A percentile compares a stretch with the other conserved stretches of the same genome.
Conservation (phyloP, 2,888 invertebrate species). For the Pinctada fucata region DNA sequence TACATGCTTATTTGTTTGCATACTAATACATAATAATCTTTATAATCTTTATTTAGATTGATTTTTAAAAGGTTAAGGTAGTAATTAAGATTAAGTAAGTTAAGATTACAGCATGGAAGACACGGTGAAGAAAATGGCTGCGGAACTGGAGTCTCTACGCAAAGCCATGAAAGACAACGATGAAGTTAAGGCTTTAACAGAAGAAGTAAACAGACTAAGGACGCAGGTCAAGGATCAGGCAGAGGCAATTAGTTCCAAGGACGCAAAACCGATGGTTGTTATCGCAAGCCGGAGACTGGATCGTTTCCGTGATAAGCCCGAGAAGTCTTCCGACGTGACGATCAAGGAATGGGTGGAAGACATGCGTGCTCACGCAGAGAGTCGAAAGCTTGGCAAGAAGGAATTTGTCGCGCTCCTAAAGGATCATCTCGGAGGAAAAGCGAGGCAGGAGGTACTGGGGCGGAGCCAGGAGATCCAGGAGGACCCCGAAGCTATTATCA, state of each 20-base stretch:
- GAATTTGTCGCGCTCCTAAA: conserved; percentile 18
- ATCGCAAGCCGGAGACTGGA: conserved; percentile 1
- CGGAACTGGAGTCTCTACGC: not conserved
- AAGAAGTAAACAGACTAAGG: not conserved
- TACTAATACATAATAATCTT: no score
- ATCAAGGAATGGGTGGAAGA: conserved; percentile 27
- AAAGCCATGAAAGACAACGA: conserved; percentile 5
- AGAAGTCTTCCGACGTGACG: conserved; percentile 1
- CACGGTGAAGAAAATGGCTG: not conserved
- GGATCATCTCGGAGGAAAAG: conserved; percentile 25
- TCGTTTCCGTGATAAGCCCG: conserved; percentile 23
- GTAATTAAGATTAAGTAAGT: no score
- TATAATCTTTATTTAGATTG: no score
- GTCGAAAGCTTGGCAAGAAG: not conserved
- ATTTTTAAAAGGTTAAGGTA: no score
- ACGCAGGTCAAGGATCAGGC: not conserved
- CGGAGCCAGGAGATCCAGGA: conserved; percentile 9
- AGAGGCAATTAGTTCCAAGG: not conserved
- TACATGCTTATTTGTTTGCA: no score
- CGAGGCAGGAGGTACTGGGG: conserved; percentile 24
- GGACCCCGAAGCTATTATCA: conserved; percentile 19
- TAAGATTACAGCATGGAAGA: not conserved
- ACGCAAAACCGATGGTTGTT: conserved; percentile 2
- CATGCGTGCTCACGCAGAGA: not conserved
- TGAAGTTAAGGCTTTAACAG: not conserved